Evolutionary conservation across 2,888 invertebrate genomes (phyloP).

Genomic region (Eurois occulta): DNA sequence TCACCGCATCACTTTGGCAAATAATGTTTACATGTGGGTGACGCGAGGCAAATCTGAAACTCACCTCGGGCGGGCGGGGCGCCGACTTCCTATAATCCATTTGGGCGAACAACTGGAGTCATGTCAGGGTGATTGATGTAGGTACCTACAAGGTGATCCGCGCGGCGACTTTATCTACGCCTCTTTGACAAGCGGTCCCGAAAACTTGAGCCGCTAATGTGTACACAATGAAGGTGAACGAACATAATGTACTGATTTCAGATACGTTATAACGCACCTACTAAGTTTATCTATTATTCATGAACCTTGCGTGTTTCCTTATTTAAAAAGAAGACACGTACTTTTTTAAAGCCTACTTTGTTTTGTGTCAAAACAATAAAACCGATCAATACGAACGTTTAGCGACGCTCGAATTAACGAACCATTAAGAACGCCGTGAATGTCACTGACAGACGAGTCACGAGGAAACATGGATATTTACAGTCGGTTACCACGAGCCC

Average conservation of each 20-base stretch:
- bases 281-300: conserved; percentile 20
- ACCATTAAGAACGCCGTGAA: conserved; percentile 79
- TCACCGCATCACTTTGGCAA: conserved; percentile 86
- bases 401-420: conserved; percentile 80
- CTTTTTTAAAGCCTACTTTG: conserved; percentile 48
- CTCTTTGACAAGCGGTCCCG: conserved; percentile 79
- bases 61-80: conserved; percentile 81
- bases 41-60: conserved; percentile 85
- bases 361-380: conserved; percentile 71
- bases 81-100: conserved; percentile 89
- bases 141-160: conserved; percentile 81
- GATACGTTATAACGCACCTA: conserved; percentile 1
- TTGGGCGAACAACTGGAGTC: conserved; percentile 88
- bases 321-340: conserved; percentile 2
- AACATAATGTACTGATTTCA: conserved; percentile 38
- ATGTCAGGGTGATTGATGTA: conserved; percentile 89
- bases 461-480: conserved; percentile 75
- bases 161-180: conserved; percentile 85
- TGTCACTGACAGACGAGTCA: conserved; percentile 75
- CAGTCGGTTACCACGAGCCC: conserved; percentile 68
- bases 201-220: conserved; percentile 79
- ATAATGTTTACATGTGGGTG: conserved; percentile 86
- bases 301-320: background rate
- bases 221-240: conserved; percentile 71
- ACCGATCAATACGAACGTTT: conserved; percentile 73